Percentiles rank a stretch among this genome's conserved stretches.
Conservation (phyloP, 2,797 vertebrate genomes). For the Acrossocheilus fasciatus region DNA sequence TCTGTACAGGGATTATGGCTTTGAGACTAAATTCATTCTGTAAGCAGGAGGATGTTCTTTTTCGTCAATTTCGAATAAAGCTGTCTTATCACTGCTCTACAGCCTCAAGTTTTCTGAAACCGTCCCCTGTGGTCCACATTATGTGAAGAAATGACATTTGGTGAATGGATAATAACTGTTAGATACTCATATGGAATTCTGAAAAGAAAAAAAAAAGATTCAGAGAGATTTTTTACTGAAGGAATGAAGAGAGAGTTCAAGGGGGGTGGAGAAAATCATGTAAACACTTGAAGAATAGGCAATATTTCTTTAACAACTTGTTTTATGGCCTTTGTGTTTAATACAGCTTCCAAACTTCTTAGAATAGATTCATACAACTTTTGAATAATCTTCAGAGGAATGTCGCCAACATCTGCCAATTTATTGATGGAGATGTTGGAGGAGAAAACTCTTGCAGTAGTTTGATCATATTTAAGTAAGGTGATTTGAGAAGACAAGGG, state of each 20-base stretch:
- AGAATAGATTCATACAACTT: not conserved
- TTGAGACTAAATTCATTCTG: constrained; percentile 21
- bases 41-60: constrained; percentile 9
- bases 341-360: not conserved
- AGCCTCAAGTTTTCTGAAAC: not conserved
- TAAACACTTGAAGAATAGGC: not conserved
- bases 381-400: not conserved
- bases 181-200: not conserved
- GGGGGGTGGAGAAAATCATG: not conserved
- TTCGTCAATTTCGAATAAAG: constrained; percentile 2
- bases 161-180: constrained; percentile 2
- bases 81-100: not conserved
- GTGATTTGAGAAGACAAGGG: not conserved
- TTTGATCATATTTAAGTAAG: not conserved
- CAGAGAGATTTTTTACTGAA: not conserved
- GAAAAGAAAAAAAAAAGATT: not conserved
- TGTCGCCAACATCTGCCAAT: not conserved
- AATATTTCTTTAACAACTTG: not conserved
- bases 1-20: not conserved
- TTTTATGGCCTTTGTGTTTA: not conserved
- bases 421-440: not conserved
- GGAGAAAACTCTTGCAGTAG: not conserved
- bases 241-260: not conserved
- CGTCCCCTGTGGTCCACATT: not conserved
- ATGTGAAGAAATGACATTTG: not conserved